A percentile compares a stretch with the other conserved stretches of the same genome.
Conservation (phyloP, 2,888 invertebrate species). For the Bhutanitis thaidina region DNA sequence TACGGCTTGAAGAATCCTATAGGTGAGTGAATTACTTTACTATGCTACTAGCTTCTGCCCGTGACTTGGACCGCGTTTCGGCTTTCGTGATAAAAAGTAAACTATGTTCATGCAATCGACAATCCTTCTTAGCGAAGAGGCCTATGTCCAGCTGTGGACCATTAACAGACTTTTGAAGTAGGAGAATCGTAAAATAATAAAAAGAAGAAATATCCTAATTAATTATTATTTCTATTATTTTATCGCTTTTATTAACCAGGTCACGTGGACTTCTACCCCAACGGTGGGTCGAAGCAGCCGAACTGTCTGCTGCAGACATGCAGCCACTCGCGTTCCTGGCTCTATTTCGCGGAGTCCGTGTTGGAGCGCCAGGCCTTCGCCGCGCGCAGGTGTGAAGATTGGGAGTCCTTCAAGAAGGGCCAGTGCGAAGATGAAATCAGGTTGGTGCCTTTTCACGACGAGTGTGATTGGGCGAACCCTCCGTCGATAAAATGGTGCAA, state of each 20-base stretch:
- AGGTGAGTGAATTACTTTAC: slow-evolving; percentile 56
- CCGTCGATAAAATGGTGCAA: too few relatives aligned
- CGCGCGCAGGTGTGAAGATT: slow-evolving; percentile 41
- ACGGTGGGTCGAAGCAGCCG: slow-evolving; percentile 60
- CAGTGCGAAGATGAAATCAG: slow-evolving; percentile 38
- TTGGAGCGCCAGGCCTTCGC: slow-evolving; percentile 36
- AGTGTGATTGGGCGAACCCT: too few relatives aligned
- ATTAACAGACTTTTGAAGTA: too few relatives aligned
- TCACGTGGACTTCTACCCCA: slow-evolving; percentile 63
- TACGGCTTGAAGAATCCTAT: slow-evolving; percentile 48
- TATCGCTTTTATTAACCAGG: slow-evolving; percentile 36
- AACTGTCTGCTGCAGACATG: slow-evolving; percentile 58
- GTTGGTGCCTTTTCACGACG: slow-evolving; percentile 27
- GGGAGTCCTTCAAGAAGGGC: slow-evolving; percentile 42
- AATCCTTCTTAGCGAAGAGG: too few relatives aligned
- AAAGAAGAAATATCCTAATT: too few relatives aligned
- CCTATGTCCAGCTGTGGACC: too few relatives aligned
- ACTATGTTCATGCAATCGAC: too few relatives aligned
- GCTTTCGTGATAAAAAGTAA: too few relatives aligned
- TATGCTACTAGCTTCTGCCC: too few relatives aligned
- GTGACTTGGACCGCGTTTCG: too few relatives aligned
- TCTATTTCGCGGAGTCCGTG: slow-evolving; percentile 48
- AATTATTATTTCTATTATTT: too few relatives aligned
- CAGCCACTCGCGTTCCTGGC: slow-evolving; percentile 60
- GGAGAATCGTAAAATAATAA: too few relatives aligned